phyloP scores from a whole-genome alignment of 2,113 vertebrate genomes.

The Pterocles orientalis region DNA sequence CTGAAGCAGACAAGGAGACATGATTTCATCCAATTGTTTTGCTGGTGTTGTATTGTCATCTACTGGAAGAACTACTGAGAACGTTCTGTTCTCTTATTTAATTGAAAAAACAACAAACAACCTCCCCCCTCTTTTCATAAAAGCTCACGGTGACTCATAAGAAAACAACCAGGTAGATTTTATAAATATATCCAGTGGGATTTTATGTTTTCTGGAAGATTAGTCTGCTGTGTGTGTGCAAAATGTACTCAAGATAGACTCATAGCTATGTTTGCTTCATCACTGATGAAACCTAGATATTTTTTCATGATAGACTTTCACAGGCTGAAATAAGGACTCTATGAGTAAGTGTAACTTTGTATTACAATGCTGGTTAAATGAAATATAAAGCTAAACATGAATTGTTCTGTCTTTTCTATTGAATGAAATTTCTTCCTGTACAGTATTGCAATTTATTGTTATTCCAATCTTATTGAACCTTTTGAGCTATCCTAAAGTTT shows the following conservation, averaged over 20 bases:
- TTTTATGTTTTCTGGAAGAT: conserved; percentile 10
- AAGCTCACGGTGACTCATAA: background rate
- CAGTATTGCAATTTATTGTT: background rate
- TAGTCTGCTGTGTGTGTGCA: background rate
- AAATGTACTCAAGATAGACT: conserved; percentile 15
- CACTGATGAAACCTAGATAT: background rate
- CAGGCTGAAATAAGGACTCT: background rate
- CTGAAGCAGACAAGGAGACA: background rate
- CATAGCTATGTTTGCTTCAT: background rate
- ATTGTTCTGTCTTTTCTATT: background rate
- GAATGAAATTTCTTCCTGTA: background rate
- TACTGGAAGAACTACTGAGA: background rate
- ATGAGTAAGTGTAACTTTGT: background rate
- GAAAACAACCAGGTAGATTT: conserved; percentile 3
- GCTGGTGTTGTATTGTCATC: background rate
- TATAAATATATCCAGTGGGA: background rate
- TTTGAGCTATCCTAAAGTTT: conserved; percentile 4
- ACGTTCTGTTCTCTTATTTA: background rate
- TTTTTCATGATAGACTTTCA: background rate
- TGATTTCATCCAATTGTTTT: background rate
- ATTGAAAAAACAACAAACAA: background rate
- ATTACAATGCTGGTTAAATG: background rate
- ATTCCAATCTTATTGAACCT: background rate
- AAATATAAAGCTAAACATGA: conserved; percentile 34
- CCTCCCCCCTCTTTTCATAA: background rate